phyloP scores from a whole-genome alignment of 2,113 vertebrate species.

The Protobothrops flavoviridis region DNA sequence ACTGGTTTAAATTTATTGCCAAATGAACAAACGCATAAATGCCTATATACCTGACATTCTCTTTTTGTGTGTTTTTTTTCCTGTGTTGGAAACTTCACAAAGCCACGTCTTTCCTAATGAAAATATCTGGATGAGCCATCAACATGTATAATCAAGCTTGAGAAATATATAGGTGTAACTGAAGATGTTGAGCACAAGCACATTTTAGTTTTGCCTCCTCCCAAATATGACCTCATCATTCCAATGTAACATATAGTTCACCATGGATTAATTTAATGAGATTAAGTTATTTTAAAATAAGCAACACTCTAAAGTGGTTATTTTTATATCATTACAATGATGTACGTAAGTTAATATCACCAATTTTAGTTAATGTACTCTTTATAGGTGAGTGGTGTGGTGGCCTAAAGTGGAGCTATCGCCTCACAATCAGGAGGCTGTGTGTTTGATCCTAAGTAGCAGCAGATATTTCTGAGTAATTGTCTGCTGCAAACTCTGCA shows the following conservation, averaged over 20 bases:
- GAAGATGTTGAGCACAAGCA: slow-evolving; percentile 47
- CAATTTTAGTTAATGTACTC: not conserved
- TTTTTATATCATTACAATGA: slow-evolving; percentile 44
- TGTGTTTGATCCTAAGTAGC: not conserved
- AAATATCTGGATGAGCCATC: slow-evolving; percentile 20
- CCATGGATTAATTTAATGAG: slow-evolving; percentile 50
- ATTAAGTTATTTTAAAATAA: slow-evolving; percentile 55
- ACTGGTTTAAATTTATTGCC: not conserved
- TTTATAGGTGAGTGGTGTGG: not conserved
- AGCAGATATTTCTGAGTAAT: not conserved
- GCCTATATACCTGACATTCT: not conserved
- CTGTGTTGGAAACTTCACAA: not conserved
- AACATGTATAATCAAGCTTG: slow-evolving; percentile 38
- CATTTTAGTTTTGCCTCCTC: slow-evolving; percentile 45
- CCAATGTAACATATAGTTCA: slow-evolving; percentile 47
- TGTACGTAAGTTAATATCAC: not conserved
- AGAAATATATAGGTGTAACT: slow-evolving; percentile 40
- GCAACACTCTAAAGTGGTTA: slow-evolving; percentile 51
- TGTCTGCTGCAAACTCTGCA: not conserved
- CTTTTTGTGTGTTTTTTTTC: not conserved
- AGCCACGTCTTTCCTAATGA: not conserved
- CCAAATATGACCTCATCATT: slow-evolving; percentile 58
- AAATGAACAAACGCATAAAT: not conserved
- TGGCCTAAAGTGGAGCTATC: not conserved
- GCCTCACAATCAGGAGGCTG: not conserved